These are phyloP conservation scores for Alligator mississippiensis DNA, from an alignment of 2,113 vertebrate genomes.

Conservation along the genomic window DNA sequence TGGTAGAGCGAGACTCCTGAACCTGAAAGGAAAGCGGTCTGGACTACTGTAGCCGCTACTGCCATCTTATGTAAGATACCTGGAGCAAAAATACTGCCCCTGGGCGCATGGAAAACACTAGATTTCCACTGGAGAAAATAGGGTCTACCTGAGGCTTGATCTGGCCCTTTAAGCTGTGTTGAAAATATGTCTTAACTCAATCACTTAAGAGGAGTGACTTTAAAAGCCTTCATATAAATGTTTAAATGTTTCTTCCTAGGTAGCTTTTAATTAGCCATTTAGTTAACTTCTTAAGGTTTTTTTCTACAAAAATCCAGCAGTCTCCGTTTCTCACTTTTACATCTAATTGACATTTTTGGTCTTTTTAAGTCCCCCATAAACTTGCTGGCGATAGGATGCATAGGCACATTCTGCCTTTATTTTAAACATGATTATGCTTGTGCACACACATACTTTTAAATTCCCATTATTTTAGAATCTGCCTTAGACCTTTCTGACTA, in stretches of 20 bases:
- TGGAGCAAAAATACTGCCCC: not conserved
- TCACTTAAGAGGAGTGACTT: slow-evolving; percentile 1
- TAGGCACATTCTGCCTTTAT: slow-evolving; percentile 12
- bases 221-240: slow-evolving; percentile 23
- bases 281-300: slow-evolving; percentile 5
- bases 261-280: slow-evolving; percentile 40
- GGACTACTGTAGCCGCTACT: not conserved
- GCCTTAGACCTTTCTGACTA: not conserved
- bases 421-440: slow-evolving; percentile 12
- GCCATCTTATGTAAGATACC: not conserved
- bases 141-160: not conserved
- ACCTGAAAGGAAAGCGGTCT: not conserved
- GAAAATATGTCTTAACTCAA: slow-evolving; percentile 7
- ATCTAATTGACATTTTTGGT: not conserved
- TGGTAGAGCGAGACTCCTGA: not conserved
- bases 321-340: not conserved
- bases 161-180: not conserved
- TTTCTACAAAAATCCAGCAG: not conserved
- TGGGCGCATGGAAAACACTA: not conserved
- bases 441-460: not conserved
- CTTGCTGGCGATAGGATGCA: not conserved
- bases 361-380: not conserved
- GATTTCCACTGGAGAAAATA: not conserved
- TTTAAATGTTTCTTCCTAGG: slow-evolving; percentile 23
- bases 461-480: slow-evolving; percentile 20